Evolutionary conservation across 1,140 invertebrate species (phyloP).

Genomic region (Rhopalosiphum maidis): DNA sequence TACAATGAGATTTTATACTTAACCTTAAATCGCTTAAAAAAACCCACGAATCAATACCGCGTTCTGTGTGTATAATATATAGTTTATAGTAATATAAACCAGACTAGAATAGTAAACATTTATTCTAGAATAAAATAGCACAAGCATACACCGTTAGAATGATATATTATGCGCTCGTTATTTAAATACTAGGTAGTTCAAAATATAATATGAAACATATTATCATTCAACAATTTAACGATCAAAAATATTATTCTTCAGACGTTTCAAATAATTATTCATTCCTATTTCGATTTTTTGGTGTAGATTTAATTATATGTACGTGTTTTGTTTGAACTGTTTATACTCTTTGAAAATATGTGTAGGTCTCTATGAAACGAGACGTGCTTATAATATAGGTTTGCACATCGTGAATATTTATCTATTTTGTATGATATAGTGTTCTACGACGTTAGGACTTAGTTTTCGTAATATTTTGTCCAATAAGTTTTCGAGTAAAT

Average conservation of each 20-base stretch:
- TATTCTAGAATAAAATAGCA: not conserved
- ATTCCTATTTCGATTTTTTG: not conserved
- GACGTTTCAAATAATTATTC: not conserved
- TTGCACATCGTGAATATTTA: not conserved
- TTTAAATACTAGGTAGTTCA: not conserved
- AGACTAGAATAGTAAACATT: not conserved
- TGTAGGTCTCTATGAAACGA: not conserved
- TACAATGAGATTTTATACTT: not conserved
- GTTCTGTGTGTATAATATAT: not conserved
- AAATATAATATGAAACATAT: not conserved
- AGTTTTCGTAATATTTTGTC: not conserved
- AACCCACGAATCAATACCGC: not conserved
- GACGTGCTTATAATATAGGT: not conserved
- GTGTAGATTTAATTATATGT: not conserved
- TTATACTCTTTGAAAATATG: not conserved
- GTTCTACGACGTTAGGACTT: not conserved
- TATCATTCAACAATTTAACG: not conserved
- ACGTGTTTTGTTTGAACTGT: not conserved
- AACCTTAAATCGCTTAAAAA: not conserved
- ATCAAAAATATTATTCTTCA: not conserved
- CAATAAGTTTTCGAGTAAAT: not conserved
- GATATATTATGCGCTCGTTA: not conserved
- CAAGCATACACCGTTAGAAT: conserved; percentile 33
- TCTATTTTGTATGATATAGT: not conserved
- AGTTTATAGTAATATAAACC: not conserved